phyloP scores from a whole-genome alignment of 2,113 vertebrate species.

The Hylia prasina region DNA sequence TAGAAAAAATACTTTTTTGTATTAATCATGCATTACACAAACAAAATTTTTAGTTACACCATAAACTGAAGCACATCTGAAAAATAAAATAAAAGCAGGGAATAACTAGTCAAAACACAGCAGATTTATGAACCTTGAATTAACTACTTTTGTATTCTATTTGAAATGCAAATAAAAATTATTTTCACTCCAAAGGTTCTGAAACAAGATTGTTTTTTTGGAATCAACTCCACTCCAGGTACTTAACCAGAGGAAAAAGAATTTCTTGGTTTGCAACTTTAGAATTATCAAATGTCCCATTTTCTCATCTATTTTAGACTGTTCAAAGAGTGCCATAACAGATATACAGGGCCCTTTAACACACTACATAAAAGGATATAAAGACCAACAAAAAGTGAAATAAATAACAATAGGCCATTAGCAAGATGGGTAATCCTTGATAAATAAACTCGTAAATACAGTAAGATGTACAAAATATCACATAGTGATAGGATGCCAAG shows the following conservation, averaged over 20 bases:
- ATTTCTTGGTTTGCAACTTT: constrained; percentile 64
- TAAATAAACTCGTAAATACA: constrained; percentile 92
- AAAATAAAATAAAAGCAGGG: constrained; percentile 77
- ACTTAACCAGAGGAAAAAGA: constrained; percentile 51
- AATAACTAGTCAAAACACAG: constrained; percentile 78
- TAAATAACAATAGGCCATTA: constrained; percentile 90
- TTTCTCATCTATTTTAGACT: constrained; percentile 78
- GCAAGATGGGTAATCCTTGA: constrained; percentile 86
- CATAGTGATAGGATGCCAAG: constrained; percentile 93
- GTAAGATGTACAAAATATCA: constrained; percentile 96
- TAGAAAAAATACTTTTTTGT: constrained; percentile 99
- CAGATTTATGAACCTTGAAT: constrained; percentile 79
- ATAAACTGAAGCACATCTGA: constrained; percentile 82
- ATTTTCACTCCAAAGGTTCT: constrained; percentile 73
- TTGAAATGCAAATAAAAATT: constrained; percentile 74
- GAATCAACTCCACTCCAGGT: constrained; percentile 70
- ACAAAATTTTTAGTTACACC: constrained; percentile 88
- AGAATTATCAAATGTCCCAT: constrained; percentile 72
- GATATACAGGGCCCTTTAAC: constrained; percentile 79
- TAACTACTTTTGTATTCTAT: constrained; percentile 72
- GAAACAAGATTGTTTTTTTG: constrained; percentile 65
- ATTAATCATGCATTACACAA: constrained; percentile 99
- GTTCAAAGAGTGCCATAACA: constrained; percentile 77
- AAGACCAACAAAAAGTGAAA: constrained; percentile 86
- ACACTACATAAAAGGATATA: constrained; percentile 83